Percentiles rank a stretch among this genome's conserved stretches.
These are phyloP conservation scores for Drosophila atripex DNA, from an alignment of 2,888 invertebrate genomes.

Conservation along the genomic window DNA sequence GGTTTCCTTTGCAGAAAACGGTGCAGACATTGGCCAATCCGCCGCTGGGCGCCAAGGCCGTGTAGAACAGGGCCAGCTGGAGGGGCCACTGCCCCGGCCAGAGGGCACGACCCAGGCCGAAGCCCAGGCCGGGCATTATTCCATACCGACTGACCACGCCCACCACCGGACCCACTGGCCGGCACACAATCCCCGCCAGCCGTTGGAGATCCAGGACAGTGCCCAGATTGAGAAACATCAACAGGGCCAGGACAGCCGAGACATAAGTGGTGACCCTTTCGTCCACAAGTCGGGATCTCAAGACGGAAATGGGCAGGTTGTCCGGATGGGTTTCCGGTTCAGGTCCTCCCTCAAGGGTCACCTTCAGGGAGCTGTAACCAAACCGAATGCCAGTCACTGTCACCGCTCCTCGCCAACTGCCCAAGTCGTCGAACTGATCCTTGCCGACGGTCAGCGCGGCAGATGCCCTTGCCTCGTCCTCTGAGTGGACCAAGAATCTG, in stretches of 20 bases:
- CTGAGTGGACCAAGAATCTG: slow-evolving; percentile 43
- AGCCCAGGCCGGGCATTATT: slow-evolving; percentile 90
- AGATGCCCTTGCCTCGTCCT: slow-evolving; percentile 23
- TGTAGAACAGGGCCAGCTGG: slow-evolving; percentile 92
- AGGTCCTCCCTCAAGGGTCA: slow-evolving; percentile 29
- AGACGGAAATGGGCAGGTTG: slow-evolving; percentile 41
- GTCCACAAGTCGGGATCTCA: slow-evolving; percentile 47
- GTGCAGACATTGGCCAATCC: slow-evolving; percentile 98
- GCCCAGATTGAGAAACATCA: slow-evolving; percentile 94
- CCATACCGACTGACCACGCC: slow-evolving; percentile 90
- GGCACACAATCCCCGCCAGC: slow-evolving; percentile 87
- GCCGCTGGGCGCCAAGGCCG: slow-evolving; percentile 93
- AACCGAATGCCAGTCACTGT: slow-evolving; percentile 47
- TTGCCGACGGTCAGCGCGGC: slow-evolving; percentile 8
- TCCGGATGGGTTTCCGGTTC: slow-evolving; percentile 13
- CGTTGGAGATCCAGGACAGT: slow-evolving; percentile 91
- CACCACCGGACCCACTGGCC: slow-evolving; percentile 90
- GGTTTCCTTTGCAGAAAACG: slow-evolving; percentile 93
- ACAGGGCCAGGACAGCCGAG: slow-evolving; percentile 88
- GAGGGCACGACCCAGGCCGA: slow-evolving; percentile 79
- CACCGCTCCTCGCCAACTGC: slow-evolving; percentile 56
- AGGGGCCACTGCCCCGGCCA: slow-evolving; percentile 87
- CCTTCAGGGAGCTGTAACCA: slow-evolving; percentile 55
- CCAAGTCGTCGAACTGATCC: slow-evolving; percentile 11
- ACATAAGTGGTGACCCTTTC: slow-evolving; percentile 89